These are phyloP conservation scores for Acleris cristana DNA, from an alignment of 2,888 invertebrate genomes.

Conservation along the genomic window DNA sequence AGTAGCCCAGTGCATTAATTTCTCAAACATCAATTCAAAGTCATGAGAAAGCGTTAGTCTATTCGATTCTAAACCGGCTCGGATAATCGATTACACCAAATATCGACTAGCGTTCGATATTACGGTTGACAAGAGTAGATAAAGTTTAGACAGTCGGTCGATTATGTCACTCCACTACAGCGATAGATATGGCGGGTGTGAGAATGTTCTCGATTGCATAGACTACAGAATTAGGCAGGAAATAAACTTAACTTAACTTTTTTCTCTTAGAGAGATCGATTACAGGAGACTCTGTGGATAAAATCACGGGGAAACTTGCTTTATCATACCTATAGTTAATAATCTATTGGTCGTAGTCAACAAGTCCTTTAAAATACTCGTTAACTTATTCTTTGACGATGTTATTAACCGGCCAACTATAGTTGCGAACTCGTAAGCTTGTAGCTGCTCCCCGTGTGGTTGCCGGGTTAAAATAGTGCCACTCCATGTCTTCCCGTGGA, in stretches of 20 bases:
- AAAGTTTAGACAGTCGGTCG: constrained; percentile 7
- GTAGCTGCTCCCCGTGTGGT: no score
- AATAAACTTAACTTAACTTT: not conserved
- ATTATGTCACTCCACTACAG: constrained; percentile 4
- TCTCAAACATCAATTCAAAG: not conserved
- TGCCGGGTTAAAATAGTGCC: no score
- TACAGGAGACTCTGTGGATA: no score
- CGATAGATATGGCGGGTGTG: constrained; percentile 19
- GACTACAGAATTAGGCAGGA: not conserved
- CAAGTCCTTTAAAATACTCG: no score
- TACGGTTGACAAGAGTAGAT: constrained; percentile 10
- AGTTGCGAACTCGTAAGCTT: no score
- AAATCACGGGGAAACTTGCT: no score
- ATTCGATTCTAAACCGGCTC: constrained; percentile 26
- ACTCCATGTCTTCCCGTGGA: no score
- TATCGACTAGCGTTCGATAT: constrained; percentile 19
- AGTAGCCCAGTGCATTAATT: not conserved
- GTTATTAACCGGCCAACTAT: no score
- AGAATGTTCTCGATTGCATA: constrained; percentile 7
- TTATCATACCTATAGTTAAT: no score
- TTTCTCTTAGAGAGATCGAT: no score
- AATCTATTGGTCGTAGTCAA: no score
- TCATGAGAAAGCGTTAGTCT: constrained; percentile 3
- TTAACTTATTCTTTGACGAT: no score
- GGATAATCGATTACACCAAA: constrained; percentile 18